phyloP scores from a whole-genome alignment of 1,140 invertebrate species.

The Phymorhynchus buccinoides region DNA sequence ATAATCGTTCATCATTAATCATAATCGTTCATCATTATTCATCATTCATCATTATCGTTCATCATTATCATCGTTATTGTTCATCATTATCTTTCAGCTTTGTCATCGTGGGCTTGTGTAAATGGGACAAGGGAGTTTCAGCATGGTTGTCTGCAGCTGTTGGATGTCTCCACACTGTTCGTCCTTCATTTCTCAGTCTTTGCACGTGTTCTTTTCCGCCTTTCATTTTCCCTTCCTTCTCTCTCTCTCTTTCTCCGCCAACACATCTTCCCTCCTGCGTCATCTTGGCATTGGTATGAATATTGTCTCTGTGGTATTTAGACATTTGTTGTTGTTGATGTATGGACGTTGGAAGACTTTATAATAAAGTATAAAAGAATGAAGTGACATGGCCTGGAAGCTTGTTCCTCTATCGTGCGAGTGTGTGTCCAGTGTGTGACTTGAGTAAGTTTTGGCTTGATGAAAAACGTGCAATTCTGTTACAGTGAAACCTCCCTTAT shows the following conservation, averaged over 20 bases:
- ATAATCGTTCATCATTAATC: no score
- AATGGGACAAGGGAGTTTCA: neutral
- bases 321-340: neutral
- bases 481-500: no score
- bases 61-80: no score
- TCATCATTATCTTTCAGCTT: neutral
- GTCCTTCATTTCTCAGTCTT: neutral
- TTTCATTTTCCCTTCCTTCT: neutral
- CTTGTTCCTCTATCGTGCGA: neutral
- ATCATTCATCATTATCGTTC: no score
- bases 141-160: neutral
- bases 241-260: neutral
- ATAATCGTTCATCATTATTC: no score
- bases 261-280: neutral
- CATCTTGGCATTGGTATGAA: neutral
- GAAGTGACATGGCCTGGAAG: neutral
- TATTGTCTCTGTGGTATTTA: neutral
- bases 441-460: neutral
- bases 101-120: neutral
- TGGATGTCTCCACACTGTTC: neutral
- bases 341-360: conserved; percentile 2
- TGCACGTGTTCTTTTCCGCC: no score
- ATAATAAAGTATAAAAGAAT: neutral
- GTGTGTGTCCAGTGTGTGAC: conserved; percentile 3
- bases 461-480: neutral